phyloP scores from a whole-genome alignment of 2,888 invertebrate genomes.

The Aphidoletes aphidimyza region DNA sequence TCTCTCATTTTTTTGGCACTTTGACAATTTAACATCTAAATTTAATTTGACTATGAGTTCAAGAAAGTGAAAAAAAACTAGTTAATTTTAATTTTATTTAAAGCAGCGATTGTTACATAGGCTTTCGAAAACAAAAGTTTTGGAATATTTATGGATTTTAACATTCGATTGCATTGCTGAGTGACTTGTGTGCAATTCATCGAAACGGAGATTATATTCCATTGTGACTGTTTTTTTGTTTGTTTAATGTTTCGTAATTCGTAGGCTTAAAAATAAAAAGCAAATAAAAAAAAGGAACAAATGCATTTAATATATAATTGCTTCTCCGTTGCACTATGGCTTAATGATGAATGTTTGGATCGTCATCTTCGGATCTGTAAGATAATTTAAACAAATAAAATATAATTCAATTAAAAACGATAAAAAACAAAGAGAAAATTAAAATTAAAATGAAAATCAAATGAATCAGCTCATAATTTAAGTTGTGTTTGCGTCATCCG shows the following conservation, averaged over 20 bases:
- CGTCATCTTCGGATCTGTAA: not conserved
- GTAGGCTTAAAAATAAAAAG: constrained; percentile 18
- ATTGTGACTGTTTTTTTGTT: not conserved
- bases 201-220: not conserved
- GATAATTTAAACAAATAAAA: not conserved
- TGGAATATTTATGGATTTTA: too few relatives aligned
- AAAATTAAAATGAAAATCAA: too few relatives aligned
- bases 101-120: too few relatives aligned
- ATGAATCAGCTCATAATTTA: too few relatives aligned
- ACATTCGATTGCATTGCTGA: not conserved
- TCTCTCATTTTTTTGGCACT: constrained; percentile 25
- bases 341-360: not conserved
- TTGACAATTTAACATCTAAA: constrained; percentile 31
- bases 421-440: not conserved
- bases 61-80: not conserved
- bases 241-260: too few relatives aligned
- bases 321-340: not conserved
- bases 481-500: too few relatives aligned
- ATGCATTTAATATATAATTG: not conserved
- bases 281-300: constrained; percentile 40
- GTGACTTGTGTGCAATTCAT: not conserved
- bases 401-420: not conserved
- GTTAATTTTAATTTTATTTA: too few relatives aligned
- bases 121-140: too few relatives aligned
- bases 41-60: constrained; percentile 29